Evolutionary conservation across 1,140 invertebrate genomes (phyloP).

Genomic region (Vollenhovia emeryi): DNA sequence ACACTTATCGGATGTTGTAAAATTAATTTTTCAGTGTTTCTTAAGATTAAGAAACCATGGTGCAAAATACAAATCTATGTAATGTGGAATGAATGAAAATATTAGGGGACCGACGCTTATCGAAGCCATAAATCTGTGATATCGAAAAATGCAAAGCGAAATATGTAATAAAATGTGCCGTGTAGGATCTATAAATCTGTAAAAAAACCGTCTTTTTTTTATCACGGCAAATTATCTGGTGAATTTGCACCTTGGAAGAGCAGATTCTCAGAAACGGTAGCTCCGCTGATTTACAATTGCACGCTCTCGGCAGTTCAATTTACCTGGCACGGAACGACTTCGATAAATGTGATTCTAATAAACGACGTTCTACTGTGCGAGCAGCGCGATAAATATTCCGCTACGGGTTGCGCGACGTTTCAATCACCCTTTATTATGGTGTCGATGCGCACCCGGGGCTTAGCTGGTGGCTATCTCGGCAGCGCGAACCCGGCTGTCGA

Average conservation of each 20-base stretch:
- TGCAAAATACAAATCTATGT: not conserved
- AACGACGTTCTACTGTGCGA: slow-evolving; percentile 9
- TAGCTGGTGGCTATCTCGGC: slow-evolving; percentile 31
- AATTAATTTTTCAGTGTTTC: not conserved
- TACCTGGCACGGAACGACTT: not conserved
- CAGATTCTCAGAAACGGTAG: not conserved
- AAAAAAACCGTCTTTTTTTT: not conserved
- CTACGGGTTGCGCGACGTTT: slow-evolving; percentile 35
- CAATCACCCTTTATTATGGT: slow-evolving; percentile 48
- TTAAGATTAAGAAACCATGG: not conserved
- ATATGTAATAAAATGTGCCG: not conserved
- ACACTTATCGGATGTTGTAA: not conserved
- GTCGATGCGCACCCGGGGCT: slow-evolving; percentile 39
- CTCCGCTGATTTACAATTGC: slow-evolving; percentile 13
- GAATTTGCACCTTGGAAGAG: not conserved
- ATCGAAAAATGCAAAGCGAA: not conserved
- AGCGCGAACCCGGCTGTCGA: slow-evolving; percentile 31
- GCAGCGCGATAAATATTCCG: slow-evolving; percentile 39
- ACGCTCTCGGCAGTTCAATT: not conserved
- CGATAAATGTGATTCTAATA: slow-evolving; percentile 25
- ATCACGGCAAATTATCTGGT: not conserved
- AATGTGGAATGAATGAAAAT: not conserved
- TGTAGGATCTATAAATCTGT: not conserved
- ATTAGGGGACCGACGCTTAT: not conserved
- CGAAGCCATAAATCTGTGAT: not conserved